Evolutionary conservation across 2,888 invertebrate species (phyloP).

Genomic region (Urechis unicinctus): DNA sequence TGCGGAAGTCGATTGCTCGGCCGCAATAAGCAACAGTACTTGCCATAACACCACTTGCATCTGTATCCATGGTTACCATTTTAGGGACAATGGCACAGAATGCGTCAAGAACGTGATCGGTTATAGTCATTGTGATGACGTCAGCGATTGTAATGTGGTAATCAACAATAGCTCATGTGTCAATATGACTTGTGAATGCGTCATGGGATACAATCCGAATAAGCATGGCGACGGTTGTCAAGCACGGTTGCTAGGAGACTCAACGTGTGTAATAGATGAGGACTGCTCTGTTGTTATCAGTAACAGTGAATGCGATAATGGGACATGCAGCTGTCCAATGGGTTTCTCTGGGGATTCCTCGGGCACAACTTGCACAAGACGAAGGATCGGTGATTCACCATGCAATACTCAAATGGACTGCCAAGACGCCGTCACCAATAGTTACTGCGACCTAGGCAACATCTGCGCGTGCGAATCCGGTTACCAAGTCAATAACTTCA

Average conservation of each 20-base stretch:
- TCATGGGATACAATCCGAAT: background rate
- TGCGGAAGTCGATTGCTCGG: background rate
- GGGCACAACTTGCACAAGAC: background rate
- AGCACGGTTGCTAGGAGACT: background rate
- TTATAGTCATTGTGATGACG: background rate
- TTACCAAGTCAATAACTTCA: background rate
- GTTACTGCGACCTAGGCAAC: background rate
- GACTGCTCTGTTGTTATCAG: background rate
- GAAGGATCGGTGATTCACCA: background rate
- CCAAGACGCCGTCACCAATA: slow-evolving; percentile 1
- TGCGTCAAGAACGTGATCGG: background rate
- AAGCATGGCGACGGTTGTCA: background rate
- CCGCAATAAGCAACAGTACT: background rate
- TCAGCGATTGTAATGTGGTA: background rate
- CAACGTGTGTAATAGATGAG: background rate
- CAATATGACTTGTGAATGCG: background rate
- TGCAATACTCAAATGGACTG: slow-evolving; percentile 1
- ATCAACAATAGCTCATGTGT: background rate
- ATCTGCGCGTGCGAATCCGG: background rate
- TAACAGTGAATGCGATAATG: background rate
- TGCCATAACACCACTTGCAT: background rate
- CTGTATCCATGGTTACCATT: background rate
- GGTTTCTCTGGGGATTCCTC: background rate
- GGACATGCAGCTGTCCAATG: background rate
- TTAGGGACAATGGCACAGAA: background rate